These are phyloP conservation scores for Rhynchonycteris naso DNA, from an alignment of 2,797 vertebrate species.

Conservation along the genomic window DNA sequence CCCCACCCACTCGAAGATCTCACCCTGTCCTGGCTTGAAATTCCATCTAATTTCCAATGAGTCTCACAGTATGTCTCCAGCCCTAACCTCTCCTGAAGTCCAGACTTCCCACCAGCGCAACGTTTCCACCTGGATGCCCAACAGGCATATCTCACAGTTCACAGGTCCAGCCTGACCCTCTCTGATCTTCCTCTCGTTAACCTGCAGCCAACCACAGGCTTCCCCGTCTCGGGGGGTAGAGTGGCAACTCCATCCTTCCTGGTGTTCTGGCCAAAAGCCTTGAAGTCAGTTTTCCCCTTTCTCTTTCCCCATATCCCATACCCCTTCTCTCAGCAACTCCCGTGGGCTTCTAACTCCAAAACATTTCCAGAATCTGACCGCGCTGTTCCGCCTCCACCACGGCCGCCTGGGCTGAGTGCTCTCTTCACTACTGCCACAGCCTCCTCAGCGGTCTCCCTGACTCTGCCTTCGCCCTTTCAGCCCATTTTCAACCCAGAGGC, in stretches of 20 bases:
- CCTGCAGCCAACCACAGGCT: background rate
- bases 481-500: background rate
- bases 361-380: background rate
- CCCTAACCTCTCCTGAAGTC: background rate
- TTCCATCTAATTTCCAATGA: too few relatives aligned
- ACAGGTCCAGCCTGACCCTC: background rate
- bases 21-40: background rate
- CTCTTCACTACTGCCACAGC: too few relatives aligned
- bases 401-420: background rate
- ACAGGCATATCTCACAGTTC: background rate
- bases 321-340: background rate
- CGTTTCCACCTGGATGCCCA: background rate
- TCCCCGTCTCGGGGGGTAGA: background rate
- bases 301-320: background rate
- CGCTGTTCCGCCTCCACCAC: background rate
- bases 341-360: background rate
- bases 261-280: background rate
- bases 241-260: background rate
- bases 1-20: fast-evolving
- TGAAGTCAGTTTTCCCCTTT: background rate
- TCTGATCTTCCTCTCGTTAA: background rate
- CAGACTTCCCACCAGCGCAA: background rate
- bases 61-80: too few relatives aligned
- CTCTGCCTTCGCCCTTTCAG: background rate
- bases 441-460: background rate